phyloP scores from a whole-genome alignment of 2,113 vertebrate species.

The Pseudorectes ferrugineus region DNA sequence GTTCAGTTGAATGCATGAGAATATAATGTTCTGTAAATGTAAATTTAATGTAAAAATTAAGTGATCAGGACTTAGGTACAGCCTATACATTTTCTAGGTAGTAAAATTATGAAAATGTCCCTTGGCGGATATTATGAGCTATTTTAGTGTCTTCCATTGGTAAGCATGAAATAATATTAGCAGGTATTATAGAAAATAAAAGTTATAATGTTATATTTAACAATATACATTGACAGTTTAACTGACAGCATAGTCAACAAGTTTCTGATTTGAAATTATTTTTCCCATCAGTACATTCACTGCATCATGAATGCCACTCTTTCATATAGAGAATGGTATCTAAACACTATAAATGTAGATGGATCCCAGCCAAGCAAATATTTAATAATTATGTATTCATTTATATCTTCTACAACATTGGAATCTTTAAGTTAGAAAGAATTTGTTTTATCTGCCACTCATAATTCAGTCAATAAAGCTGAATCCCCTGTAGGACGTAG shows the following conservation, averaged over 20 bases:
- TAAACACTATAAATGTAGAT: not conserved
- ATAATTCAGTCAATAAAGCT: not conserved
- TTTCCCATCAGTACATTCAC: not conserved
- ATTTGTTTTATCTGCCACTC: not conserved
- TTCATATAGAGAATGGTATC: not conserved
- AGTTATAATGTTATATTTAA: not conserved
- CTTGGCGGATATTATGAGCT: not conserved
- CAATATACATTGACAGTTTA: not conserved
- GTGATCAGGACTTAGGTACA: not conserved
- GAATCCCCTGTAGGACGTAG: not conserved
- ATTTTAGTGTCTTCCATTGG: not conserved
- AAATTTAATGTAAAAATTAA: conserved; percentile 30
- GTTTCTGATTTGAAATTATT: not conserved
- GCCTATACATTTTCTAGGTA: not conserved
- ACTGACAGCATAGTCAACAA: not conserved
- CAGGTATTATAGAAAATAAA: not conserved
- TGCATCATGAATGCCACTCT: not conserved
- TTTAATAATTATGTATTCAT: not conserved
- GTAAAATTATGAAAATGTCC: conserved; percentile 29
- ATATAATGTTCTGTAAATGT: not conserved
- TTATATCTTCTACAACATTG: not conserved
- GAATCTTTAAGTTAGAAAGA: not conserved
- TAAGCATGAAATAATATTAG: not conserved
- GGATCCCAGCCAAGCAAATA: not conserved
- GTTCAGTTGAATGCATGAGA: conserved; percentile 21